phyloP scores from a whole-genome alignment of 2,797 vertebrate species.

The Bradypus variegatus region DNA sequence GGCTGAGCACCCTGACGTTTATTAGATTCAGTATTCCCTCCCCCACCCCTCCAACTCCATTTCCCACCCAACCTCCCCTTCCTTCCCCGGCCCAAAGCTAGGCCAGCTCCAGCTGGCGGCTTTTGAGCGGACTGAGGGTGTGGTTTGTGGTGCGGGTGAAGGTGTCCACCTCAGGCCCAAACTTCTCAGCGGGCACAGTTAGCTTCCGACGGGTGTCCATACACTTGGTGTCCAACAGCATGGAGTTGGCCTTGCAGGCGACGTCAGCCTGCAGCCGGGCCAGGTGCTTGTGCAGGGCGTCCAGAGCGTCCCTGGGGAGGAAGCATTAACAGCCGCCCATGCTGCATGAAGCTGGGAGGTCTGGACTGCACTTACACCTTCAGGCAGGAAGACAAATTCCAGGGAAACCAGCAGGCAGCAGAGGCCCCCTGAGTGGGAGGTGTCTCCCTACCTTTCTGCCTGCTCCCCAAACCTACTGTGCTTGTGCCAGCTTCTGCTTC shows the following conservation, averaged over 20 bases:
- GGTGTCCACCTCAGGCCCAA: conserved; percentile 68
- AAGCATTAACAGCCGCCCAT: not conserved
- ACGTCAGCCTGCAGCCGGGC: conserved; percentile 72
- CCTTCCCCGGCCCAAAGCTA: not conserved
- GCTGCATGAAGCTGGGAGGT: not conserved
- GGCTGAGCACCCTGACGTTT: conserved; percentile 31
- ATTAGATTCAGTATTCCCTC: conserved; percentile 37
- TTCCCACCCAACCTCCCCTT: not conserved
- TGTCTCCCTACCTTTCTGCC: not conserved
- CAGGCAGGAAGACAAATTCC: not conserved
- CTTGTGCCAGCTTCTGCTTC: conserved; percentile 82
- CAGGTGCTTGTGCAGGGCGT: conserved; percentile 72
- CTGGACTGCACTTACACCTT: not conserved
- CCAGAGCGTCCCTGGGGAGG: conserved; percentile 68
- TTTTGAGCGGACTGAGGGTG: conserved; percentile 52
- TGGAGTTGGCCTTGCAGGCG: conserved; percentile 71
- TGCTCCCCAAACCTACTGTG: conserved; percentile 80
- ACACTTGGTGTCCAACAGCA: conserved; percentile 77
- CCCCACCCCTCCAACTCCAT: not conserved
- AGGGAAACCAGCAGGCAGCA: not conserved
- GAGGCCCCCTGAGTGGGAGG: not conserved
- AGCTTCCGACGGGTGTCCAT: conserved; percentile 74
- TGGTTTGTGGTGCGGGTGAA: conserved; percentile 72
- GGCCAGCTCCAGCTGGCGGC: conserved; percentile 64
- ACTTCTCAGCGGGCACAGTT: conserved; percentile 68